A percentile compares a stretch with the other conserved stretches of the same genome.
phyloP scores from a whole-genome alignment of 2,797 vertebrate species.

The Astyanax mexicanus region DNA sequence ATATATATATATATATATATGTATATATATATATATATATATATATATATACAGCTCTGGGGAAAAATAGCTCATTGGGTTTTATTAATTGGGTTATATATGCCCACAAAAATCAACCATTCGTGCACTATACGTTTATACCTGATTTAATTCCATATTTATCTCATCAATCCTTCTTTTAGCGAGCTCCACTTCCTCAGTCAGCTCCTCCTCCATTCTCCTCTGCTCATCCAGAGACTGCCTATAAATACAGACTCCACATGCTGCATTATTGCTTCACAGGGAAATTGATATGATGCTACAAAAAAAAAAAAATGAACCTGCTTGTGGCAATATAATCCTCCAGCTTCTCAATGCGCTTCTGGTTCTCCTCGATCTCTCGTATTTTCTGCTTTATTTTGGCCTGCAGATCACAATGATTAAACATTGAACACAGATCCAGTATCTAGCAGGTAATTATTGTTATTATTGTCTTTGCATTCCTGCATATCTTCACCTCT shows the following conservation, averaged over 20 bases:
- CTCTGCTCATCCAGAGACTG: conserved; percentile 93
- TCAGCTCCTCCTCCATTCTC: conserved; percentile 93
- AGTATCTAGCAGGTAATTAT: too few relatives aligned
- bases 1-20: too few relatives aligned
- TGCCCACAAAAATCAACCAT: too few relatives aligned
- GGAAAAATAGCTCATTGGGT: too few relatives aligned
- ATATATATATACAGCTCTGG: too few relatives aligned
- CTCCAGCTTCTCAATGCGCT: conserved; percentile 95
- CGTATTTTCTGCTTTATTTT: conserved; percentile 98
- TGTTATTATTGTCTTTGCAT: too few relatives aligned
- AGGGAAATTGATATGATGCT: not conserved
- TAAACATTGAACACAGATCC: too few relatives aligned
- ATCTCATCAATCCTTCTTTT: conserved; percentile 96
- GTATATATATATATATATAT: too few relatives aligned
- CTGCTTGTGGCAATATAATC: conserved; percentile 98
- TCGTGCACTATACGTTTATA: conserved; percentile 61
- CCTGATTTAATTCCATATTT: conserved; percentile 95
- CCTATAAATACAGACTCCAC: conserved; percentile 63
- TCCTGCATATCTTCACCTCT: conserved; percentile 77
- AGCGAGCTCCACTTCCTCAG: conserved; percentile 92
- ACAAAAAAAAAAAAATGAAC: conserved; percentile 65
- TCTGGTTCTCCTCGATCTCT: conserved; percentile 98
- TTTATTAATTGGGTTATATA: too few relatives aligned
- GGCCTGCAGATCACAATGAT: conserved; percentile 73
- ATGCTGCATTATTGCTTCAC: not conserved